Conservation (phyloP, 2,797 vertebrate genomes). For the Acanthopagrus latus region DNA sequence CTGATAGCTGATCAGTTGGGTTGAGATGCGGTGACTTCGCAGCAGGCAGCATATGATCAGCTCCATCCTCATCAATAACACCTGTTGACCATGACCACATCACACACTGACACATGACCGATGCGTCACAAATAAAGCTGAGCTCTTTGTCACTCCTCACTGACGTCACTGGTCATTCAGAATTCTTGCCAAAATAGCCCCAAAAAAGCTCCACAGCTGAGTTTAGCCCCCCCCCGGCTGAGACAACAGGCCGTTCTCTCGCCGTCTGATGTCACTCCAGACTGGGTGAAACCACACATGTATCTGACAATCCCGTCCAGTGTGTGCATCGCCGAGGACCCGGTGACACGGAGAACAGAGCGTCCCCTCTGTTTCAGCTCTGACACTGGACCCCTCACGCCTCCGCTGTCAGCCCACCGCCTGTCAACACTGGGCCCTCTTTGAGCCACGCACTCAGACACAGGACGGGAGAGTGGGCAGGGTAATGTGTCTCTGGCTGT, state of each 20-base stretch:
- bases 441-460: constrained; percentile 69
- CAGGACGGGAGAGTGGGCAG: constrained; percentile 63
- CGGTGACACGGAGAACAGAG: constrained; percentile 75
- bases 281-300: constrained; percentile 57
- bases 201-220: constrained; percentile 37
- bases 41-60: not conserved
- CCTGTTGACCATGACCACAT: not conserved
- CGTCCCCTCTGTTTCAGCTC: constrained; percentile 66
- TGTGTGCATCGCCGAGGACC: constrained; percentile 70
- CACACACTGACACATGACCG: constrained; percentile 13
- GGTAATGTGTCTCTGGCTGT: constrained; percentile 60
- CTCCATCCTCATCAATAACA: not conserved
- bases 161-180: constrained; percentile 44
- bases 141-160: constrained; percentile 25
- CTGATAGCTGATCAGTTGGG: not conserved
- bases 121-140: constrained; percentile 15
- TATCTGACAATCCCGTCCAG: constrained; percentile 76
- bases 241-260: constrained; percentile 71
- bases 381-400: constrained; percentile 68
- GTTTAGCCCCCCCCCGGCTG: constrained; percentile 29
- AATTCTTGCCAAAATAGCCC: constrained; percentile 22
- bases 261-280: constrained; percentile 78
- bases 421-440: constrained; percentile 75
- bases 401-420: constrained; percentile 72
- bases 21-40: not conserved